phyloP scores from a whole-genome alignment of 2,113 vertebrate species.

The Okapia johnstoni region DNA sequence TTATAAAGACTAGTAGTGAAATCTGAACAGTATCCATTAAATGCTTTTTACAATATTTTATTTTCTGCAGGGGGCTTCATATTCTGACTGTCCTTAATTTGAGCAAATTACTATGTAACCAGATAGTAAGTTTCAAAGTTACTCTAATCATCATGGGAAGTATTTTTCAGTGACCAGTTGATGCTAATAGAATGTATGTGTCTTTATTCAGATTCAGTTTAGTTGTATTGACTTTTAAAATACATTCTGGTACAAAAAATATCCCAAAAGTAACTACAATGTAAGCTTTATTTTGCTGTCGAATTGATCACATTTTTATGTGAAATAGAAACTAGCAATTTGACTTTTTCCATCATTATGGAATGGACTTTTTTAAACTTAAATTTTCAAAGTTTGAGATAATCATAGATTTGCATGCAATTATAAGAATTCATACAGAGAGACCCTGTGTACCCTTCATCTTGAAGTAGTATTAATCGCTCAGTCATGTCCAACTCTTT shows the following conservation, averaged over 20 bases:
- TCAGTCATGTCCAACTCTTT: not conserved
- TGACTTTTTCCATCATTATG: not conserved
- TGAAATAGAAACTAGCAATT: not conserved
- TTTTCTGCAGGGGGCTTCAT: not conserved
- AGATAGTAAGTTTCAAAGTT: not conserved
- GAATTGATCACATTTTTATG: not conserved
- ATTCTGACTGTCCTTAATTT: not conserved
- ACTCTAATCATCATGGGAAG: not conserved
- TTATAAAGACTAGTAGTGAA: not conserved
- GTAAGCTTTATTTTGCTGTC: not conserved
- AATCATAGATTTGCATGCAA: not conserved
- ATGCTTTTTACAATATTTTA: slow-evolving; percentile 1
- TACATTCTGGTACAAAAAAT: not conserved
- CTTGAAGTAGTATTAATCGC: not conserved
- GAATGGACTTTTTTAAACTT: not conserved
- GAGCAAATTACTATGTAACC: not conserved
- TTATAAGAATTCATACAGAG: not conserved
- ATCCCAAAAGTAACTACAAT: not conserved
- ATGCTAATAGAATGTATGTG: not conserved
- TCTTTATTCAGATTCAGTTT: slow-evolving; percentile 6
- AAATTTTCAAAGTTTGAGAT: not conserved
- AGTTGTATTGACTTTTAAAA: not conserved
- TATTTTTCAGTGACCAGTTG: not conserved
- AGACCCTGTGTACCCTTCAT: not conserved
- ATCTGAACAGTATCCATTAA: not conserved